phyloP scores from a whole-genome alignment of 2,113 vertebrate species.

The Campylomormyrus tamandua region DNA sequence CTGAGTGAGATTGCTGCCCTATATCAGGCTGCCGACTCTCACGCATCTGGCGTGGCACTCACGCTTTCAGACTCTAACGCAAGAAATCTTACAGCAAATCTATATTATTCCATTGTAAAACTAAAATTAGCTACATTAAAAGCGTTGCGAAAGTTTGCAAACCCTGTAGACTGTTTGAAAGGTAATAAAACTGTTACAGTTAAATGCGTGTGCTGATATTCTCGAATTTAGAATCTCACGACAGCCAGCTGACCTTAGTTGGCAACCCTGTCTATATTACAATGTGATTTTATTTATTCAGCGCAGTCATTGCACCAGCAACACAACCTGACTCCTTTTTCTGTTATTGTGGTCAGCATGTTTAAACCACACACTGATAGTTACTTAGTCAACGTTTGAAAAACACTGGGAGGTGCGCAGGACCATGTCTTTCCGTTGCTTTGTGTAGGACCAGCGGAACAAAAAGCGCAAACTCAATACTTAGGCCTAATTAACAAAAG shows the following conservation, averaged over 20 bases:
- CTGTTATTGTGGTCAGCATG: not conserved
- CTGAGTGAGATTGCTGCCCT: not conserved
- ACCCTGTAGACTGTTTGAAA: not conserved
- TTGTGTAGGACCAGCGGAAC: not conserved
- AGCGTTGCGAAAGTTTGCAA: not conserved
- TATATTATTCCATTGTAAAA: not conserved
- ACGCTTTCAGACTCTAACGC: not conserved
- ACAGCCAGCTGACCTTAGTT: not conserved
- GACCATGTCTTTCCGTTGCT: not conserved
- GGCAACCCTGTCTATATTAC: not conserved
- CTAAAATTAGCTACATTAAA: not conserved
- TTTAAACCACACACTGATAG: not conserved
- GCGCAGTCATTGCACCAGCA: not conserved
- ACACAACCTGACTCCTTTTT: not conserved
- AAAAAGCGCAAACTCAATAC: not conserved
- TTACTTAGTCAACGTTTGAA: not conserved
- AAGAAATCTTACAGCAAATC: not conserved
- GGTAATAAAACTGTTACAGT: not conserved
- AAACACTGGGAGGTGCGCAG: not conserved
- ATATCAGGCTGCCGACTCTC: not conserved
- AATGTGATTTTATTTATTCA: not conserved
- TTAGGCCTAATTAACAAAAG: not conserved
- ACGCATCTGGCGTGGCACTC: not conserved
- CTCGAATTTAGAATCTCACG: not conserved
- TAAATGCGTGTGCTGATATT: no score